phyloP scores from a whole-genome alignment of 2,797 vertebrate genomes.

The Urosaurus nigricauda region DNA sequence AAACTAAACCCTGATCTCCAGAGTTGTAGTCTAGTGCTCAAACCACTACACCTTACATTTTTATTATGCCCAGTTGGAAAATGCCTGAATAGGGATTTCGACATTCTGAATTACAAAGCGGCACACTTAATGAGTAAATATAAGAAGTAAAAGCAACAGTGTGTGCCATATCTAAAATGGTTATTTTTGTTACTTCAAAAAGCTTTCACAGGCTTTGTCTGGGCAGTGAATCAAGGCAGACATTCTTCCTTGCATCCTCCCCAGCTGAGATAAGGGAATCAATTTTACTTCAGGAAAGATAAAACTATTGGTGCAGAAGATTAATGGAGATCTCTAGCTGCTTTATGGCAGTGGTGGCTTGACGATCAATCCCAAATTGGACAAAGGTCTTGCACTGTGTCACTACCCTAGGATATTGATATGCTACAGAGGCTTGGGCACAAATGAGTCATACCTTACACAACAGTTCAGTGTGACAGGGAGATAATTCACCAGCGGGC shows the following conservation, averaged over 20 bases:
- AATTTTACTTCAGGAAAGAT: conserved; percentile 62
- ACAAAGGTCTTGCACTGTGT: conserved; percentile 52
- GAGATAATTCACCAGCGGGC: conserved; percentile 31
- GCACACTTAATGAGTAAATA: conserved; percentile 18
- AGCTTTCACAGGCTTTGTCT: conserved; percentile 34
- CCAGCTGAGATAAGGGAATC: conserved; percentile 57
- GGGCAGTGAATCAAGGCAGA: conserved; percentile 50
- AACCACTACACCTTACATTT: not conserved
- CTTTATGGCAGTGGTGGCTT: conserved; percentile 45
- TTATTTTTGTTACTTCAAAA: conserved; percentile 32
- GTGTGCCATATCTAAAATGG: not conserved
- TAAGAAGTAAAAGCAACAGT: conserved; percentile 9
- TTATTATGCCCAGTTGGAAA: not conserved
- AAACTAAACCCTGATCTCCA: too few species aligned
- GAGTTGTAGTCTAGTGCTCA: too few species aligned
- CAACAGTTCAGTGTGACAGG: conserved; percentile 2
- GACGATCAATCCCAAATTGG: conserved; percentile 57
- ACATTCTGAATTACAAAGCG: conserved; percentile 22
- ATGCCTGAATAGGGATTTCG: not conserved
- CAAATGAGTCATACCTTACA: rapidly evolving
- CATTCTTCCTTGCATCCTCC: conserved; percentile 40
- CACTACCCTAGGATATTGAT: conserved; percentile 23
- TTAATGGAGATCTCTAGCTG: conserved; percentile 54
- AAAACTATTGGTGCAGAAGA: conserved; percentile 59
- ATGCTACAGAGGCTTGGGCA: conserved; percentile 24